Evolutionary conservation across 2,888 invertebrate genomes (phyloP).

Genomic region (Thelaira solivaga): DNA sequence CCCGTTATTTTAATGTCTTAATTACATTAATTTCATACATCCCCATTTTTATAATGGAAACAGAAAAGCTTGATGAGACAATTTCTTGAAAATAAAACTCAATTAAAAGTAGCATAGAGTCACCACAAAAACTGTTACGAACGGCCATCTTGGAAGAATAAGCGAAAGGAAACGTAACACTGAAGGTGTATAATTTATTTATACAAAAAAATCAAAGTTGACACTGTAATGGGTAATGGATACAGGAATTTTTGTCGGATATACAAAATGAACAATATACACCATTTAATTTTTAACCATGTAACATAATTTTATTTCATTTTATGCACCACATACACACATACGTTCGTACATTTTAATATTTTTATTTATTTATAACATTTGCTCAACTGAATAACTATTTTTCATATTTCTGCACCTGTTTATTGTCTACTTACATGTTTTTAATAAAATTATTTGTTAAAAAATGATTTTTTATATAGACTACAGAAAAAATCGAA

Average conservation of each 20-base stretch:
- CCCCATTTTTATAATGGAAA: neutral
- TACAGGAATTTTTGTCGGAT: too few species aligned
- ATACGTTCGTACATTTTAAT: neutral
- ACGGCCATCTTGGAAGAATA: slow-evolving; percentile 75
- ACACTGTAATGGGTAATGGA: slow-evolving; percentile 50
- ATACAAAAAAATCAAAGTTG: slow-evolving; percentile 39
- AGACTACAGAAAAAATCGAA: slow-evolving; percentile 25
- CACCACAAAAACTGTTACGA: slow-evolving; percentile 73
- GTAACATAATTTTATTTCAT: too few species aligned
- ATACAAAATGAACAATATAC: too few species aligned
- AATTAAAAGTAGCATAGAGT: slow-evolving; percentile 58
- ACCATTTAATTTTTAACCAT: too few species aligned
- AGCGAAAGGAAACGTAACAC: slow-evolving; percentile 49
- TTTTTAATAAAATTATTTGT: neutral
- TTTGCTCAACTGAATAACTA: too few species aligned
- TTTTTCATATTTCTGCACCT: neutral
- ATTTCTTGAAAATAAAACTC: slow-evolving; percentile 42
- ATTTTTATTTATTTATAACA: neutral
- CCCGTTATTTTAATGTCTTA: too few species aligned
- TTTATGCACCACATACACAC: slow-evolving; percentile 2
- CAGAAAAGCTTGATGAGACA: slow-evolving; percentile 11
- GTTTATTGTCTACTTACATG: slow-evolving; percentile 35
- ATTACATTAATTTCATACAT: neutral
- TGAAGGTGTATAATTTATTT: slow-evolving; percentile 59
- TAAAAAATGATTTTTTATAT: neutral